Base-by-base conservation (phyloP, 2,888 invertebrate genomes). In the Stenolophus ochropezus region DNA sequence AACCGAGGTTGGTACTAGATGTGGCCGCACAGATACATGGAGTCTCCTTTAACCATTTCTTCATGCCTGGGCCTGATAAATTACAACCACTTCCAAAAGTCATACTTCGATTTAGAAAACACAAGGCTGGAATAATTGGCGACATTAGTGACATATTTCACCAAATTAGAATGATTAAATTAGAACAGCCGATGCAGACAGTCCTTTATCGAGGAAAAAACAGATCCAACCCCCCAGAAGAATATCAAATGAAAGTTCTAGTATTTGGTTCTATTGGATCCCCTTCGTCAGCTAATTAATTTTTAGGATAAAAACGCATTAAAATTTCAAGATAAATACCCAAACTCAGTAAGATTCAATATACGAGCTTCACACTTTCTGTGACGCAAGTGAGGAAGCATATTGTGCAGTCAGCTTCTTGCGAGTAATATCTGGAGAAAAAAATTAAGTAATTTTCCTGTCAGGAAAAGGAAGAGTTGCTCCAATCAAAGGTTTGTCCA, bases 391-490 rank as follows among this genome's bases (percentile, higher is more conserved):
- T 20, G 33, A 61, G 16, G 18, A 56, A 49, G 47, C 27, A 25
- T 82, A 51, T 42, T 23, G 53, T 14, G 20, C 82, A 33, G 82
- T 82, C n/a, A 77, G 69, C 0, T 82, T 69, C 56, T 71, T 78
- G 6, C 49, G 73, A 4, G 16, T 49, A 16, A 49, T 16, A 49
- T 49, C 49, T 14, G 49, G 14, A 49, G 16, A 49, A 1, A 49
- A 49, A 4, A 49, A n/a, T 49, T 1, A 14, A 14, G 4, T 16
- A 16, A 49, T 14, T 49, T 4, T 82, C 25, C 14, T 82, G 1
- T 33, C 21, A 25, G 33, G 69, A 2, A 82, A 73, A 58, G 18
- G 69, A 11, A 69, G 56, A 51, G 71, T 78, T n/a, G 73, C 82
- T 14, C 56, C 78, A 20, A 20, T 82, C 18, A 65, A 78, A 8